These are phyloP conservation scores for Echinops telfairi DNA, from an alignment of 2,113 vertebrate genomes.

Conservation along the genomic window DNA sequence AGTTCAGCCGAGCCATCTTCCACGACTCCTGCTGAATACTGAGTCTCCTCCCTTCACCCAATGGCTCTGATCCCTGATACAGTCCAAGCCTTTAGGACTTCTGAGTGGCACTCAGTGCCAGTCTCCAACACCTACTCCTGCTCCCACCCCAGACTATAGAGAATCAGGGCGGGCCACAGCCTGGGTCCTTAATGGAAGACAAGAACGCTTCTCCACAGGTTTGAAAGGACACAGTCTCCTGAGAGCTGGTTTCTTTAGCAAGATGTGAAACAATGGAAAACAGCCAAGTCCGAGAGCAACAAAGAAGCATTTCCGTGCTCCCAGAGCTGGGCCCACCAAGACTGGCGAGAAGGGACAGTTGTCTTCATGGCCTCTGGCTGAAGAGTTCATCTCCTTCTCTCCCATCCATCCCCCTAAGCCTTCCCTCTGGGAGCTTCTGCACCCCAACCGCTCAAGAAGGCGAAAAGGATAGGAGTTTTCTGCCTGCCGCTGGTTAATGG, in stretches of 20 bases:
- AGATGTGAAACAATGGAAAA: neutral
- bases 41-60: neutral
- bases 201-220: neutral
- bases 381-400: neutral
- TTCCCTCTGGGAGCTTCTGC: accelerated
- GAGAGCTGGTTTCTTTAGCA: slow-evolving; percentile 33
- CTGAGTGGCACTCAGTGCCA: neutral
- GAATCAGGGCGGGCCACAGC: neutral
- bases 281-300: slow-evolving; percentile 32
- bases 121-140: neutral
- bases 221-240: neutral
- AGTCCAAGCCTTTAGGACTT: neutral
- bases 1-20: neutral
- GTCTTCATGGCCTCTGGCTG: neutral
- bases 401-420: accelerated
- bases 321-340: neutral
- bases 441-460: neutral
- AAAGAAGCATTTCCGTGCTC: slow-evolving; percentile 42
- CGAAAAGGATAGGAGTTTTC: accelerated
- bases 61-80: neutral
- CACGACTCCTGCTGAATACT: no score
- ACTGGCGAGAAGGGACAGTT: neutral
- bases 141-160: neutral
- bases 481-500: neutral
- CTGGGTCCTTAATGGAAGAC: neutral